Percentiles rank a stretch among this genome's conserved stretches.
Evolutionary conservation across 1,140 invertebrate genomes (phyloP).

Genomic region (Lasioglossum baleicum): DNA sequence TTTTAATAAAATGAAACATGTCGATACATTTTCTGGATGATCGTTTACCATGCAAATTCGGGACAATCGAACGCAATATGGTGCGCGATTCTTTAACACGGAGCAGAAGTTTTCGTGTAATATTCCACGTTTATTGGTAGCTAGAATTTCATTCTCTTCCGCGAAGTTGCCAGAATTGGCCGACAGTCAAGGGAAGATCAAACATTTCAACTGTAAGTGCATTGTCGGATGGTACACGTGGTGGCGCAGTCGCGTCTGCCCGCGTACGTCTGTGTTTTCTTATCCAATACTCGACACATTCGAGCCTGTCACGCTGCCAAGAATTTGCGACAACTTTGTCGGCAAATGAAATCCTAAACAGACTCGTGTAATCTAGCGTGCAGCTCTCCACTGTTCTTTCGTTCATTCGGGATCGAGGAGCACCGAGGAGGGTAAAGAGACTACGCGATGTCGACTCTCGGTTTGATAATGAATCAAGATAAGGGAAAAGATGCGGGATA

Average conservation of each 20-base stretch:
- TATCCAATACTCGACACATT: slow-evolving; percentile 3
- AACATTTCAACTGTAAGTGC: slow-evolving; percentile 15
- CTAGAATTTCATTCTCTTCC: slow-evolving; percentile 21
- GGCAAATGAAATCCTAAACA: slow-evolving; percentile 43
- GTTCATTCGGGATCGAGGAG: not conserved
- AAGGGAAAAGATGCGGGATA: not conserved
- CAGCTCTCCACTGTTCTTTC: not conserved
- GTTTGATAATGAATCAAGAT: slow-evolving; percentile 10
- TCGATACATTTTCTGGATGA: no score
- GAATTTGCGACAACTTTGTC: slow-evolving; percentile 33
- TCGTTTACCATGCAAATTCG: no score
- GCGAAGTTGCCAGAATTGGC: slow-evolving; percentile 25
- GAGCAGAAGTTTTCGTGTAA: not conserved
- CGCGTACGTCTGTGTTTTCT: not conserved
- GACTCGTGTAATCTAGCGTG: slow-evolving; percentile 12
- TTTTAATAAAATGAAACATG: no score
- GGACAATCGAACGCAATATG: no score
- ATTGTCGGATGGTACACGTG: slow-evolving; percentile 21
- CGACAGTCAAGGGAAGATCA: slow-evolving; percentile 39
- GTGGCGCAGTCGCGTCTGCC: not conserved
- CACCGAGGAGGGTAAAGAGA: not conserved
- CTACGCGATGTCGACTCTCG: not conserved
- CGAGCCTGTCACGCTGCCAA: slow-evolving; percentile 29
- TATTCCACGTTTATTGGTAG: not conserved
- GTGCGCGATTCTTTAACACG: no score